These are phyloP conservation scores for Drosophila borborema DNA, from an alignment of 2,888 invertebrate genomes.

Conservation along the genomic window DNA sequence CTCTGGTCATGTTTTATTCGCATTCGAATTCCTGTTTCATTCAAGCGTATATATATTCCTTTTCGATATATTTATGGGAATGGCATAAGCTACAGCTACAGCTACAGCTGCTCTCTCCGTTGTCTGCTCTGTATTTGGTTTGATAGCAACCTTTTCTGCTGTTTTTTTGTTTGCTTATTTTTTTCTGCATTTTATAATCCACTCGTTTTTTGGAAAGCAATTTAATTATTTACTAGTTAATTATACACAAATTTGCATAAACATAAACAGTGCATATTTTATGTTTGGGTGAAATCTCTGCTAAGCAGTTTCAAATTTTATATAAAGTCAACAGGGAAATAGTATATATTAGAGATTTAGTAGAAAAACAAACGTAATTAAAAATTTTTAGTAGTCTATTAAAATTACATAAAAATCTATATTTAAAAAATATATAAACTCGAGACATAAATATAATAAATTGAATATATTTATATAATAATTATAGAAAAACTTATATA, in stretches of 20 bases:
- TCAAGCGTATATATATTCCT: conserved; percentile 42
- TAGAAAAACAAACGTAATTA: not conserved
- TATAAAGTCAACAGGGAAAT: not conserved
- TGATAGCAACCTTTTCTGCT: conserved; percentile 29
- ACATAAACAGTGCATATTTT: conserved; percentile 51
- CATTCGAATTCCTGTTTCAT: conserved; percentile 22
- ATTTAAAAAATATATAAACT: not conserved
- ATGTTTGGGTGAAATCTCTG: not conserved
- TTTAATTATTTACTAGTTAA: conserved; percentile 51
- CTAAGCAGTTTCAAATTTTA: conserved; percentile 2
- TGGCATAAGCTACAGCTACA: conserved; percentile 22
- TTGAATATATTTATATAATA: not conserved
- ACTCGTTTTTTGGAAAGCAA: conserved; percentile 2
- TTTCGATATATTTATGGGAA: conserved; percentile 24
- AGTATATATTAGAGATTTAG: not conserved
- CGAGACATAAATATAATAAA: not conserved
- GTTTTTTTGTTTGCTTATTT: not conserved
- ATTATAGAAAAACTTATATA: too few relatives aligned
- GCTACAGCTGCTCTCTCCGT: conserved; percentile 12
- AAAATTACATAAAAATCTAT: not conserved
- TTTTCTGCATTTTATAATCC: conserved; percentile 34
- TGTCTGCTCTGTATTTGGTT: not conserved
- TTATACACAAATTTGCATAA: conserved; percentile 36
- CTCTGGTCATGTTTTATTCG: conserved; percentile 18
- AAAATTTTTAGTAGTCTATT: not conserved